Evolutionary conservation across 2,113 vertebrate species (phyloP).

Genomic region (Coregonus clupeaformis): DNA sequence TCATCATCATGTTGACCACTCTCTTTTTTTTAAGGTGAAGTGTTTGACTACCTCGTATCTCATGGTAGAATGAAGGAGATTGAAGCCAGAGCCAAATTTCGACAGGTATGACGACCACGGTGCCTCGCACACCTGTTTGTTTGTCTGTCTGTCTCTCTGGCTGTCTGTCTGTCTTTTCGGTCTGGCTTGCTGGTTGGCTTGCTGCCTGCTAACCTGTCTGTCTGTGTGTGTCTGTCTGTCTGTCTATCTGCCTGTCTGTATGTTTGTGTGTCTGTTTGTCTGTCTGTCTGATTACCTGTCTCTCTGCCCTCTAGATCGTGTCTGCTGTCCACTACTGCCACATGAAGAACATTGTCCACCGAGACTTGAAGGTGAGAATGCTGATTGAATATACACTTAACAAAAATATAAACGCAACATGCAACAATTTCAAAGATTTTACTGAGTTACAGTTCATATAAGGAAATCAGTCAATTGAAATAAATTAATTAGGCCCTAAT

Average conservation of each 20-base stretch:
- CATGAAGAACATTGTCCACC: constrained; percentile 92
- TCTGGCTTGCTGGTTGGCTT: background rate
- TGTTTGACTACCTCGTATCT: constrained; percentile 94
- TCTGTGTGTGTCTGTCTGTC: constrained; percentile 3
- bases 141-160: background rate
- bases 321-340: constrained; percentile 94
- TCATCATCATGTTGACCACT: background rate
- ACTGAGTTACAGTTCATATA: no score
- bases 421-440: no score
- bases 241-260: constrained; percentile 1
- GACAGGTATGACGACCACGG: constrained; percentile 62
- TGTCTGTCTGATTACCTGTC: background rate
- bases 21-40: constrained; percentile 67
- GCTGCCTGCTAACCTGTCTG: background rate
- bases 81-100: constrained; percentile 85
- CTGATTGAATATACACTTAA: background rate
- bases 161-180: background rate
- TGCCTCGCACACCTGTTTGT: background rate
- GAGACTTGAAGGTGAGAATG: constrained; percentile 86
- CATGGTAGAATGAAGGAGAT: constrained; percentile 96
- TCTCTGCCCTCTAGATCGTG: constrained; percentile 79
- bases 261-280: background rate
- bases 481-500: no score
- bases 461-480: no score
- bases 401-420: no score